phyloP scores from a whole-genome alignment of 1,140 invertebrate genomes.

The Pseudomyrmex pallidus region DNA sequence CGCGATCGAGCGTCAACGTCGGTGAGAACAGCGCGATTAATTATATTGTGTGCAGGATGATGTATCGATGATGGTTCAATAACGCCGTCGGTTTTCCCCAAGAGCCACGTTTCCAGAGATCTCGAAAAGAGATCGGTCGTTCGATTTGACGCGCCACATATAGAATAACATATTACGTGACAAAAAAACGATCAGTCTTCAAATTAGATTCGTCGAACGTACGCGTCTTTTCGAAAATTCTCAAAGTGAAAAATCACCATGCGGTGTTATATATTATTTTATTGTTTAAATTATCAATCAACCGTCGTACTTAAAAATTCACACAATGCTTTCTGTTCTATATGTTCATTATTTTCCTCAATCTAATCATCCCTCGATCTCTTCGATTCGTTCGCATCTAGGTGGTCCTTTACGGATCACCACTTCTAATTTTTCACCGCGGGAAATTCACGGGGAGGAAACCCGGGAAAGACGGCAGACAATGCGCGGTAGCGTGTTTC shows the following conservation, averaged over 20 bases:
- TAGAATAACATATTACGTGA: not conserved
- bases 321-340: constrained; percentile 27
- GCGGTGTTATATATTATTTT: too few species aligned
- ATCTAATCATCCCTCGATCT: constrained; percentile 9
- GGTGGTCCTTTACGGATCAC: constrained; percentile 48
- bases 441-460: constrained; percentile 34
- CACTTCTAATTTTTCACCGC: constrained; percentile 12
- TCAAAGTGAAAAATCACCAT: too few species aligned
- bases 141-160: constrained; percentile 28
- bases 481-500: constrained; percentile 46
- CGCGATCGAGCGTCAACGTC: constrained; percentile 2
- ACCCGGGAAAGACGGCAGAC: constrained; percentile 24
- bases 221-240: too few species aligned
- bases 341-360: constrained; percentile 19
- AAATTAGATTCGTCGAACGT: too few species aligned
- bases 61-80: constrained; percentile 36
- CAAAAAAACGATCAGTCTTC: not conserved
- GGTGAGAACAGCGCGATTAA: constrained; percentile 27
- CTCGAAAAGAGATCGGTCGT: constrained; percentile 10
- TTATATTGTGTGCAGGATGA: constrained; percentile 10
- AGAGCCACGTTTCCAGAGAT: not conserved
- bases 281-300: constrained; percentile 18
- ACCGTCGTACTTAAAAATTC: constrained; percentile 17
- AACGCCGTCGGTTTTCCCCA: not conserved
- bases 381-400: constrained; percentile 7